Base-by-base conservation (phyloP, 2,797 vertebrate genomes). In the Mus caroli region DNA sequence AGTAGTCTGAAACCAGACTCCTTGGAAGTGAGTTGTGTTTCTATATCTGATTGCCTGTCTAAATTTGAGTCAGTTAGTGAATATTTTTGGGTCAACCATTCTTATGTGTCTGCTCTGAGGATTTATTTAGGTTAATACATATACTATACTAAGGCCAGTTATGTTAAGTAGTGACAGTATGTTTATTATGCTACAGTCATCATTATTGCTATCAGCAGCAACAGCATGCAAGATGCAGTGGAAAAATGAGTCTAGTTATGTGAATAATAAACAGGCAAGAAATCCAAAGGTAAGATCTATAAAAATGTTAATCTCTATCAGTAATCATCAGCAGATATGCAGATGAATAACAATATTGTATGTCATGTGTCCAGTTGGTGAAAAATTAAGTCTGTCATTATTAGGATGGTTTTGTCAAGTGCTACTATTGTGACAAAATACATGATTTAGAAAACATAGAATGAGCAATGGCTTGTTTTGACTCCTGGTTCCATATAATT, bases 271-370 rank as follows among this genome's bases (percentile, higher is more conserved):
- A 62, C 8, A 82, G 54, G 54, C 19, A 22, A 4, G 12, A 50
- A 92, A 78, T 79, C 54, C 12, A 84, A 88, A 77, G 11, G 5
- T 91, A 82, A 50, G 19, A 86, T 58, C 62, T 95, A 62, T 64
- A 84, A 75, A 37, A 56, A 78, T 37, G 2, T 34, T 75, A 62
- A 37, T 62, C 19, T 52, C 28, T 6, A 62, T 17, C 64, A 50
- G 5, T 52, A 67, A 85, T 85, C 62, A 85, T 77, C 43, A 76
- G 14, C 34, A 46, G 28, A 43, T 37, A 76, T 52, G n/a, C 43
- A 79, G 40, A 58, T 54, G 88, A 77, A 78, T 80, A 94, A 54
- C 15, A 88, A 43, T 80, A 58, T 0, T 15, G 58, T 46, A 93
- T 84, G 2, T 73, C 37, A 62, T 52, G 12, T 2, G 73, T 71